Evolutionary conservation across 2,113 vertebrate species (phyloP).

Genomic region (Pithys albifrons): DNA sequence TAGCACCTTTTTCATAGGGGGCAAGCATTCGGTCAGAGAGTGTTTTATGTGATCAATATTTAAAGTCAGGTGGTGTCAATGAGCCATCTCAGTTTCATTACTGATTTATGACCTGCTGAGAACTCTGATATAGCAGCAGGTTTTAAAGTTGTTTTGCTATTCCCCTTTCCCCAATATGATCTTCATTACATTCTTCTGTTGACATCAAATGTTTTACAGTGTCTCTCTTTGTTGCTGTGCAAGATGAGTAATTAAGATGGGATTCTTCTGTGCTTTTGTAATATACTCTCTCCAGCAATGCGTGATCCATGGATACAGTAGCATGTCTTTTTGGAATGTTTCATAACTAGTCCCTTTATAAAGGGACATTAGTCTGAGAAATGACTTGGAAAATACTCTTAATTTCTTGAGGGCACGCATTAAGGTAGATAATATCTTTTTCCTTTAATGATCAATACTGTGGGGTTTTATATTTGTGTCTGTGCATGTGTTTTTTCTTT

Average conservation of each 20-base stretch:
- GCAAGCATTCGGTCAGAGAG: background rate
- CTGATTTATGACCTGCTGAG: background rate
- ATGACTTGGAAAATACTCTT: background rate
- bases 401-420: background rate
- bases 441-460: background rate
- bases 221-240: background rate
- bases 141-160: background rate
- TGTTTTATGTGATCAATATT: background rate
- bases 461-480: background rate
- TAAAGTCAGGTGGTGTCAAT: background rate
- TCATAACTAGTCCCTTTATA: background rate
- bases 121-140: background rate
- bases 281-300: background rate
- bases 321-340: background rate
- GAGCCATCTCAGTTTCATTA: background rate
- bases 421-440: background rate
- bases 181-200: rapidly evolving
- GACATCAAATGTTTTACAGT: background rate
- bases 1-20: background rate
- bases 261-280: background rate
- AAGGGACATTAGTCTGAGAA: background rate
- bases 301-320: rapidly evolving
- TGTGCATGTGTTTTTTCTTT: background rate
- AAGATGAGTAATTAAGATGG: background rate
- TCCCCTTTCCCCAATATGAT: background rate